Percentiles rank a stretch among this genome's conserved stretches.
These are phyloP conservation scores for Saccopteryx bilineata DNA, from an alignment of 2,113 vertebrate genomes.

Conservation along the genomic window DNA sequence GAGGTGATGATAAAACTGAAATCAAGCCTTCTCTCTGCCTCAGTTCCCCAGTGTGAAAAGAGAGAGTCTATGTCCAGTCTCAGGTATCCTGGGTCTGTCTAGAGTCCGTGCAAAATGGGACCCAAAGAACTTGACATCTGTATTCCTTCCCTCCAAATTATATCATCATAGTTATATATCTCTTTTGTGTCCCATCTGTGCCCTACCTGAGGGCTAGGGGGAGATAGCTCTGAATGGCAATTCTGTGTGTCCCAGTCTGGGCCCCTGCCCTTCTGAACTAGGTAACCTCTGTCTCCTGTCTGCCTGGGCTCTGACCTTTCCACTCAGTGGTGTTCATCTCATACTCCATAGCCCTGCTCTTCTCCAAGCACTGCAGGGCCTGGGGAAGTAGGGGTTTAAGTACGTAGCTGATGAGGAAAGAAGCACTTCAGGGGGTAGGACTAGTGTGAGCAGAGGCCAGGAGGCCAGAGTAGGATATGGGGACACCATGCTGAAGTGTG, in stretches of 20 bases:
- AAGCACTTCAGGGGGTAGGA: background rate
- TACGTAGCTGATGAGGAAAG: background rate
- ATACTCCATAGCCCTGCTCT: background rate
- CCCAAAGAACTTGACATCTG: background rate
- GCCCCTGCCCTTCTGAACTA: slow-evolving; percentile 1
- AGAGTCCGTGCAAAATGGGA: background rate
- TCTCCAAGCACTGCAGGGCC: background rate
- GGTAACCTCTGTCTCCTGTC: background rate
- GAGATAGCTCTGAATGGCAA: background rate
- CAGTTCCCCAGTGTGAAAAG: background rate
- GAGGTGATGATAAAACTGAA: background rate
- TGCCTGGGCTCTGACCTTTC: background rate
- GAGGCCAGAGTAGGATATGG: background rate
- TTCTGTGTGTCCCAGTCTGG: background rate
- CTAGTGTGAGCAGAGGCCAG: background rate
- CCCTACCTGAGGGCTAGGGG: background rate
- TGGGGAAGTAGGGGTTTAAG: background rate
- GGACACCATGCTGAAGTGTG: background rate
- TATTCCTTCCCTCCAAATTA: background rate
- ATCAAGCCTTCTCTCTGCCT: background rate
- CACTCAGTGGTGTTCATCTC: background rate
- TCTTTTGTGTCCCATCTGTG: background rate
- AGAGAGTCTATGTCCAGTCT: background rate
- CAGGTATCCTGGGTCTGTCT: background rate
- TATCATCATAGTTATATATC: background rate